Percentiles rank a stretch among this genome's conserved stretches.
These are phyloP conservation scores for Strigamia transsilvanica DNA, from an alignment of 2,888 invertebrate genomes.

Conservation along the genomic window DNA sequence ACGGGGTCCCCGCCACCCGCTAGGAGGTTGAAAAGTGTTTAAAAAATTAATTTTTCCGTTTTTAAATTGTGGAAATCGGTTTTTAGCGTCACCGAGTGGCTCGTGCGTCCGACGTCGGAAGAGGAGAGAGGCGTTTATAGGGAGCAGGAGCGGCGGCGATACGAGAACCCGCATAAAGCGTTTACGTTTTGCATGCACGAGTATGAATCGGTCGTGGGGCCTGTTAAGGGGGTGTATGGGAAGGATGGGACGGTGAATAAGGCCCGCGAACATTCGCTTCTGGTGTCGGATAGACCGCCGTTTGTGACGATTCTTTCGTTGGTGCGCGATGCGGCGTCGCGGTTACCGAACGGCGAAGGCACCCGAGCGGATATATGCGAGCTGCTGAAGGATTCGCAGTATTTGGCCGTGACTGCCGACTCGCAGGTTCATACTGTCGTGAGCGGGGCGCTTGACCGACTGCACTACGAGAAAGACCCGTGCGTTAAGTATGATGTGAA, in stretches of 20 bases:
- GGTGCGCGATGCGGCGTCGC: conserved; percentile 92
- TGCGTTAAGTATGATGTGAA: conserved; percentile 92
- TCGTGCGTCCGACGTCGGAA: conserved; percentile 78
- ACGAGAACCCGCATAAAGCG: conserved; percentile 87
- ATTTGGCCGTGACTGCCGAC: conserved; percentile 67
- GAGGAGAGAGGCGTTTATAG: conserved; percentile 71
- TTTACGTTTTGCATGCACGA: conserved; percentile 90
- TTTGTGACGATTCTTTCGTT: conserved; percentile 89
- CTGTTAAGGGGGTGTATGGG: conserved; percentile 79
- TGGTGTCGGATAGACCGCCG: conserved; percentile 83
- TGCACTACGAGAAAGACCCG: conserved; percentile 90
- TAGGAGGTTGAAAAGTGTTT: conserved; percentile 60
- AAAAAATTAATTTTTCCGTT: neutral
- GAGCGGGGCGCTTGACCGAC: conserved; percentile 86
- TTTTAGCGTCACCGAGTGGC: conserved; percentile 76
- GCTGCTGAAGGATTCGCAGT: conserved; percentile 80
- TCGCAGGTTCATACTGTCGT: conserved; percentile 77
- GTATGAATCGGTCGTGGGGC: conserved; percentile 83
- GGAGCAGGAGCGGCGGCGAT: conserved; percentile 77
- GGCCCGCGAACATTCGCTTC: conserved; percentile 83
- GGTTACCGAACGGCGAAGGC: conserved; percentile 93
- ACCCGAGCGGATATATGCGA: conserved; percentile 91
- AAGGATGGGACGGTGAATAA: conserved; percentile 67
- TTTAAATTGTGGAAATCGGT: no score
- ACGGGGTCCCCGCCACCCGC: conserved; percentile 64